Conservation (phyloP, 2,113 vertebrate species). For the Gavia stellata region DNA sequence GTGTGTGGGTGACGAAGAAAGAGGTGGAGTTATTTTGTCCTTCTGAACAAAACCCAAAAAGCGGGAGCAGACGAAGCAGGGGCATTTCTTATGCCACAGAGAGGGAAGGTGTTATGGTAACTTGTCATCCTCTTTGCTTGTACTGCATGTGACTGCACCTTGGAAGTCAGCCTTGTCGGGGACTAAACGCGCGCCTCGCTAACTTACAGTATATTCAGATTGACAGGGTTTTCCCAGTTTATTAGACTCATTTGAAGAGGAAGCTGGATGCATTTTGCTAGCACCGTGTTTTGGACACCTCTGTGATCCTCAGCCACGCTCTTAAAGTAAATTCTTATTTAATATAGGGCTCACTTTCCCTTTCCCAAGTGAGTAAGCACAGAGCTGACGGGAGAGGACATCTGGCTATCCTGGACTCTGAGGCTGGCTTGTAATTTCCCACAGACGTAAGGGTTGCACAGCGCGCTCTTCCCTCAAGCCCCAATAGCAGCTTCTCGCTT, state of each 20-base stretch:
- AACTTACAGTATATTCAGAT: not conserved
- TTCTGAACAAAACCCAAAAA: not conserved
- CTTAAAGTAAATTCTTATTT: not conserved
- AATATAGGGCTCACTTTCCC: not conserved
- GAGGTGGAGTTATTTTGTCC: not conserved
- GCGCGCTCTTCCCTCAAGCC: not conserved
- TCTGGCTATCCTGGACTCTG: not conserved
- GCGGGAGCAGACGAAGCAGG: not conserved
- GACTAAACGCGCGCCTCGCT: not conserved
- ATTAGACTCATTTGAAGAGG: slow-evolving; percentile 23
- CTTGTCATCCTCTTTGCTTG: not conserved
- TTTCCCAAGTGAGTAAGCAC: not conserved
- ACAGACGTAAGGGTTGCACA: not conserved
- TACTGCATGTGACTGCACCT: not conserved
- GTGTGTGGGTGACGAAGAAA: not conserved
- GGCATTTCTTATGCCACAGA: not conserved
- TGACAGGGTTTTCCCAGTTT: slow-evolving; percentile 40
- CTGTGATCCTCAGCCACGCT: not conserved
- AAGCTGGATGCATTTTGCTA: slow-evolving; percentile 19
- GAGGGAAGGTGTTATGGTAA: not conserved
- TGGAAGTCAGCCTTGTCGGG: not conserved
- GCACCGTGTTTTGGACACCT: not conserved
- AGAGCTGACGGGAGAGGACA: not conserved
- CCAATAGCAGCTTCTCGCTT: not conserved
- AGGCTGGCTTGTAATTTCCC: not conserved